phyloP scores from a whole-genome alignment of 2,888 invertebrate species.

The Tillus elongatus region DNA sequence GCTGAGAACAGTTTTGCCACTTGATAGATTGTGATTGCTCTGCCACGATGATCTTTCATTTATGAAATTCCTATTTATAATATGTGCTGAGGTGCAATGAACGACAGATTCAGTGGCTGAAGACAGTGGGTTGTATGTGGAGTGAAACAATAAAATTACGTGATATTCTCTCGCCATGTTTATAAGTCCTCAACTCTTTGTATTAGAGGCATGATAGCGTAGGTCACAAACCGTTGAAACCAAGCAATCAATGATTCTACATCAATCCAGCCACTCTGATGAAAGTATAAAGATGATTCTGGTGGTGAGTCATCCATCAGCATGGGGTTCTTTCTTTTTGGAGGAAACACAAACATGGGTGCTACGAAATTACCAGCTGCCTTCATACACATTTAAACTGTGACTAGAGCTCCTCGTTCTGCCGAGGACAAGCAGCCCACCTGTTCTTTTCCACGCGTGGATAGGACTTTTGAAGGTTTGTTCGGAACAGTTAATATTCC shows the following conservation, averaged over 20 bases:
- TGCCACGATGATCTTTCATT: not conserved
- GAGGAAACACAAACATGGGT: no score
- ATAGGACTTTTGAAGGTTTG: no score
- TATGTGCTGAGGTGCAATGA: not conserved
- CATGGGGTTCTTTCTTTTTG: no score
- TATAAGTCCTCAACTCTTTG: not conserved
- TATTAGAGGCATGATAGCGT: no score
- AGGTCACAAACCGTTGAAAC: slow-evolving; percentile 35
- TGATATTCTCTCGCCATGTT: not conserved
- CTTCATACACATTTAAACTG: no score
- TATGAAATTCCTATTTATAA: not conserved
- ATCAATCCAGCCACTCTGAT: slow-evolving; percentile 22
- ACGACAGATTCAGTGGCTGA: not conserved
- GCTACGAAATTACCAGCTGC: no score
- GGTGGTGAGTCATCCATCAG: slow-evolving; percentile 29
- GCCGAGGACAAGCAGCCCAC: no score
- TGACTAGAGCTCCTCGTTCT: no score
- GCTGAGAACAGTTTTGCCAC: not conserved
- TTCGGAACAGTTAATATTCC: no score
- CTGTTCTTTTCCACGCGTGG: no score
- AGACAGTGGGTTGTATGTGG: not conserved
- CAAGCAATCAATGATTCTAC: slow-evolving; percentile 29
- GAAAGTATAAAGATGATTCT: no score
- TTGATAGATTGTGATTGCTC: not conserved
- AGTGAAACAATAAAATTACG: not conserved